Percentiles rank a stretch among this genome's conserved stretches.
These are phyloP conservation scores for Pseudobourletiella spinata DNA, from an alignment of 1,140 invertebrate species.

Conservation along the genomic window DNA sequence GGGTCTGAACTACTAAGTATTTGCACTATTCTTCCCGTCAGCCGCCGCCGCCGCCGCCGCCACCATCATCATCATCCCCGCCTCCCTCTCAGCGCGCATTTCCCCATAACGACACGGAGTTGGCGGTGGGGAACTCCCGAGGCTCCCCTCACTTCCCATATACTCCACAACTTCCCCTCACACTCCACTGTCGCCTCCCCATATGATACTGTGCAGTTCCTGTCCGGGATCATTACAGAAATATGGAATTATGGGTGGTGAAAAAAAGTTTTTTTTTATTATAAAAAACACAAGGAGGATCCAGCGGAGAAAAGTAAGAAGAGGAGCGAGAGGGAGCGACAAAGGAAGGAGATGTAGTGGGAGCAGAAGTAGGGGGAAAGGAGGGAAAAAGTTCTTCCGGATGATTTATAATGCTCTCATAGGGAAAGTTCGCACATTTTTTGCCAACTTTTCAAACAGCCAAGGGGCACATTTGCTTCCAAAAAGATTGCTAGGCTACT, in stretches of 20 bases:
- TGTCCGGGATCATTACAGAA: conserved; percentile 13
- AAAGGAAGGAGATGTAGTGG: too few species aligned
- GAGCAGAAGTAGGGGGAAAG: too few species aligned
- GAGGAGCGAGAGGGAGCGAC: not conserved
- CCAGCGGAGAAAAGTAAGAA: not conserved
- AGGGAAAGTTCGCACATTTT: conserved; percentile 15
- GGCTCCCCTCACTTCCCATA: not conserved
- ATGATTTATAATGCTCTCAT: conserved; percentile 16
- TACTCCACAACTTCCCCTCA: not conserved
- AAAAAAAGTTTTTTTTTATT: conserved; percentile 7
- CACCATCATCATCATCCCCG: too few species aligned
- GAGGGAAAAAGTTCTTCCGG: conserved; percentile 4
- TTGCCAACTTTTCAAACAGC: conserved; percentile 15
- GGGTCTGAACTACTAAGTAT: not conserved
- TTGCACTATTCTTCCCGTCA: too few species aligned
- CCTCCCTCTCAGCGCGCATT: too few species aligned
- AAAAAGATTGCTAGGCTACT: conserved; percentile 5
- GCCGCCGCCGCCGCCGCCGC: too few species aligned
- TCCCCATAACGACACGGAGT: too few species aligned
- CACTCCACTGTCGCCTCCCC: not conserved
- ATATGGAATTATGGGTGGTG: conserved; percentile 10
- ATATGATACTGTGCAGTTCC: conserved; percentile 5
- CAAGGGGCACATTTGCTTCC: conserved; percentile 13
- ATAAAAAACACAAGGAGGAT: not conserved
- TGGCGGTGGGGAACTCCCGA: too few species aligned